Base-by-base conservation (phyloP, 2,888 invertebrate genomes). In the Xanthorhoe spadicearia region DNA sequence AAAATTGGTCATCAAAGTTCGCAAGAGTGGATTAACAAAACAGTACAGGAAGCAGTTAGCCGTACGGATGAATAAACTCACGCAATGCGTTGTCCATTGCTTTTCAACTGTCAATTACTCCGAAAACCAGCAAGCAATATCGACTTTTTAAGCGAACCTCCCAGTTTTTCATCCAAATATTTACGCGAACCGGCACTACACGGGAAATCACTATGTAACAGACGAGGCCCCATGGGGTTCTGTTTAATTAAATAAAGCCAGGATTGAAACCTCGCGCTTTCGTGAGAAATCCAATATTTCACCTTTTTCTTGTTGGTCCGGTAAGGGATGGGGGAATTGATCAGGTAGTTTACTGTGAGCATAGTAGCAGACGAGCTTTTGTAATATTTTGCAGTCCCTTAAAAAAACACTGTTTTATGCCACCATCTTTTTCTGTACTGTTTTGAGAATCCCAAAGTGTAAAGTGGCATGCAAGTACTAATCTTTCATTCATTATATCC, bases 241-340 rank as follows among this genome's bases (percentile, higher is more conserved):
- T 70, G 76, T 86, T 89, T 89, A 90, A 90, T 90, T 89, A 90
- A 90, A 88, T 87, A 84, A 84, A 77, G 80, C 81, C 82, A 76
- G 85, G 86, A 88, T 88, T 86, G 88, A 88, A 88, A 87, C 86
- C 86, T 84, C 78, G 78, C 79, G 82, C 79, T 57, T 66, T 60
- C 79, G 82, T 81, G 83, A 82, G 84, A 82, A 80, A 87, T 85
- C 80, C 83, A 82, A 85, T 85, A 85, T 85, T 86, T 85, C 80
- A 84, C 77, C 76, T 83, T 87, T 85, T 83, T 79, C 78, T 78
- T 78, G 70, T 76, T 76, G 72, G 71, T 73, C 72, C 71, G 70
- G 70, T 74, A 72, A 23, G 74, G 70, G 71, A 73, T 64, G 70
- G 68, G 79, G 66, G 81, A 82, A 82, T 83, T 72, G 73, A 68